phyloP scores from a whole-genome alignment of 2,888 invertebrate species.

The Macaria notata region DNA sequence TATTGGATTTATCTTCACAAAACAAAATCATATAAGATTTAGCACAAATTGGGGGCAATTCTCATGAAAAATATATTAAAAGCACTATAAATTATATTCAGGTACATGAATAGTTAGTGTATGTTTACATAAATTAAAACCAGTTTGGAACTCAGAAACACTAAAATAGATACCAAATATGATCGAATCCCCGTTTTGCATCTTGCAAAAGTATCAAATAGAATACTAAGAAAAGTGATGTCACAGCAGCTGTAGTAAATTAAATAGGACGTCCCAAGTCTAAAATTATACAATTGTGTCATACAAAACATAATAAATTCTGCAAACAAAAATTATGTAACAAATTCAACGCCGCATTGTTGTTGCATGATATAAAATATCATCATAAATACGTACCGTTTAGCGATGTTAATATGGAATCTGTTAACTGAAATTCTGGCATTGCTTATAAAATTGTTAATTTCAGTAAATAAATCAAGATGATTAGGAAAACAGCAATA shows the following conservation, averaged over 20 bases:
- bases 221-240: conserved; percentile 41
- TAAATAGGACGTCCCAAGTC: conserved; percentile 59
- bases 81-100: background rate
- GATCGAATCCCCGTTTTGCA: conserved; percentile 48
- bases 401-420: conserved; percentile 65
- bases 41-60: no score
- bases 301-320: conserved; percentile 57
- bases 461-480: background rate
- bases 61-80: no score
- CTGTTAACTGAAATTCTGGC: conserved; percentile 67
- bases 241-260: conserved; percentile 44
- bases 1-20: no score
- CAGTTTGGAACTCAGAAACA: conserved; percentile 13
- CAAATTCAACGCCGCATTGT: conserved; percentile 31
- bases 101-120: background rate
- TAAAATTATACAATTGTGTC: conserved; percentile 76
- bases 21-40: no score
- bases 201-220: conserved; percentile 34
- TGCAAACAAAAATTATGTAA: conserved; percentile 74
- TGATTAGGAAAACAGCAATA: background rate
- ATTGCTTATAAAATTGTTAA: conserved; percentile 39
- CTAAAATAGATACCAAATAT: conserved; percentile 49
- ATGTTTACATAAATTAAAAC: background rate
- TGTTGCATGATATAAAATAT: background rate
- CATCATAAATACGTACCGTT: conserved; percentile 50